Conservation (phyloP, 1,140 invertebrate genomes). For the Apis laboriosa region DNA sequence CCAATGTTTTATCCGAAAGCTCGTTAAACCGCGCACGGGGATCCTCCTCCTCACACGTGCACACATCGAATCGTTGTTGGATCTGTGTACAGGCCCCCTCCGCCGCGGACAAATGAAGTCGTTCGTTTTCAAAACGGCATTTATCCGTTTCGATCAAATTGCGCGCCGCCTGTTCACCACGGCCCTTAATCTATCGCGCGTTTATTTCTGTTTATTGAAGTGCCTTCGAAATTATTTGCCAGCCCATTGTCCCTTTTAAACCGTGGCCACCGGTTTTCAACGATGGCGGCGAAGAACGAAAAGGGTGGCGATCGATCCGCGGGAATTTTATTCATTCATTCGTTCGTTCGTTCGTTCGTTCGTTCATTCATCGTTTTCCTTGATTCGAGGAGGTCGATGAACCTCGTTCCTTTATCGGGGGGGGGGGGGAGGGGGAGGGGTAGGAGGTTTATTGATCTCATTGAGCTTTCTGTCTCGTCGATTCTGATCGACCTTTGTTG, state of each 20-base stretch:
- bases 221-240: conserved; percentile 46
- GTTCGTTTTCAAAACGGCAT: conserved; percentile 51
- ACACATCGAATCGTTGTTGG: too few relatives aligned
- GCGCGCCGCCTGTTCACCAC: conserved; percentile 28
- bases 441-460: too few relatives aligned
- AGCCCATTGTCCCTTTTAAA: conserved; percentile 35
- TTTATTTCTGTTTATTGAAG: conserved; percentile 50
- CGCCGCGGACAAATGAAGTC: conserved; percentile 40
- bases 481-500: too few relatives aligned
- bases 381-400: background rate
- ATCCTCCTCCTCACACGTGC: background rate
- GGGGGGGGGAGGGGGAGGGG: too few relatives aligned
- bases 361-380: background rate
- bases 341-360: background rate
- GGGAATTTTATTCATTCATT: conserved; percentile 9
- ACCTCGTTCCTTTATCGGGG: too few relatives aligned
- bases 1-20: conserved; percentile 76
- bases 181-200: conserved; percentile 42
- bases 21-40: conserved; percentile 70
- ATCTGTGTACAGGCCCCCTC: background rate
- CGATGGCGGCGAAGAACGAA: background rate
- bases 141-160: conserved; percentile 53
- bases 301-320: background rate
- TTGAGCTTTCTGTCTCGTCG: too few relatives aligned
- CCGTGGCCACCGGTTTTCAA: background rate